phyloP scores from a whole-genome alignment of 2,797 vertebrate species.

The Anguilla pacifica region DNA sequence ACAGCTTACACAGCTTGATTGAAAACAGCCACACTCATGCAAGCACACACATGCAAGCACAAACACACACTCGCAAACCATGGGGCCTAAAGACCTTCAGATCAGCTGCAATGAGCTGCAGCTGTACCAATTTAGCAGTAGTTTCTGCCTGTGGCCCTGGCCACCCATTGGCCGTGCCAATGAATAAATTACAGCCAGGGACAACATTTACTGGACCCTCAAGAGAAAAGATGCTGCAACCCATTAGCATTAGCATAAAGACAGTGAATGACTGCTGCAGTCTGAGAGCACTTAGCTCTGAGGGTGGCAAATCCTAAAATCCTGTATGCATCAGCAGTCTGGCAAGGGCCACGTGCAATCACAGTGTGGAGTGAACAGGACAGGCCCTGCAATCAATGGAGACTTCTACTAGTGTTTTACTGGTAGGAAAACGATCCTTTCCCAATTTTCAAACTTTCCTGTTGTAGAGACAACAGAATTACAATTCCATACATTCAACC shows the following conservation, averaged over 20 bases:
- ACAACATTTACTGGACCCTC: background rate
- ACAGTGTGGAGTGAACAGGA: background rate
- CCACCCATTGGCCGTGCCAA: background rate
- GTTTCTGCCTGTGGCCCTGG: too few relatives aligned
- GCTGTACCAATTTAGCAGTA: background rate
- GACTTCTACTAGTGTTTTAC: background rate
- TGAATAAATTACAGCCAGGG: background rate
- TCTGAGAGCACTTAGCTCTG: background rate
- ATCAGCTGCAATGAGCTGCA: background rate
- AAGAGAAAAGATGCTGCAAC: background rate
- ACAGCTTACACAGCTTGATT: background rate
- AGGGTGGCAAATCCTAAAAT: background rate
- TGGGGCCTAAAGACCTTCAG: slow-evolving; percentile 23
- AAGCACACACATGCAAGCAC: background rate
- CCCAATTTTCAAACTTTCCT: too few relatives aligned
- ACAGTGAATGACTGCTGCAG: background rate
- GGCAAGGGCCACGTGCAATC: background rate
- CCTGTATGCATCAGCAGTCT: background rate
- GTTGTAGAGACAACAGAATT: too few relatives aligned
- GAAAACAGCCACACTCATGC: background rate
- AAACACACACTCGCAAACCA: background rate
- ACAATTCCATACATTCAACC: too few relatives aligned
- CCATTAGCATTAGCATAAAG: background rate
- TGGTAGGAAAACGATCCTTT: background rate
- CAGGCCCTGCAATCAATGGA: background rate